A percentile compares a stretch with the other conserved stretches of the same genome.
These are phyloP conservation scores for Proisotoma minuta DNA, from an alignment of 2,888 invertebrate species.

Conservation along the genomic window DNA sequence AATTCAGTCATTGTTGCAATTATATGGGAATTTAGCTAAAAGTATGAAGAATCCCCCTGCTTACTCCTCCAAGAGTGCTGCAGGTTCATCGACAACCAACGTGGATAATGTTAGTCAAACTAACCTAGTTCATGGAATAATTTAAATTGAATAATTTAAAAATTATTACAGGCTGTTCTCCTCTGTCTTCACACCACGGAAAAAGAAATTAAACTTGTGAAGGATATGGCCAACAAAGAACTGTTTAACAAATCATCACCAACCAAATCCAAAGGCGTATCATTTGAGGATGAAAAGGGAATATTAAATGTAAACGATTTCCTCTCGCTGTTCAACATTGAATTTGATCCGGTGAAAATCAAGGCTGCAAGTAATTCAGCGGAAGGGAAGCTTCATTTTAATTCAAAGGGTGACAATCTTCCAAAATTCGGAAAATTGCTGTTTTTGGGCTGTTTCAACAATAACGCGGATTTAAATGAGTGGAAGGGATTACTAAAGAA, in stretches of 20 bases:
- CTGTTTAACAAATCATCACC: constrained; percentile 13
- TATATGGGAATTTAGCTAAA: constrained; percentile 31
- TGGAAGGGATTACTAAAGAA: constrained; percentile 38
- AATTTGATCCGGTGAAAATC: constrained; percentile 39
- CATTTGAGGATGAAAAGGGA: constrained; percentile 59
- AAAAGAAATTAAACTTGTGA: constrained; percentile 51
- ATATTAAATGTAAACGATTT: constrained; percentile 52
- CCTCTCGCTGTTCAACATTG: constrained; percentile 33
- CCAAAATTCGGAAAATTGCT: constrained; percentile 28
- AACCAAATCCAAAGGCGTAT: constrained; percentile 43
- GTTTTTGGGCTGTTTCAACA: constrained; percentile 42
- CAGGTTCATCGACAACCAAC: too few species aligned
- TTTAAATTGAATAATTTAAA: too few species aligned
- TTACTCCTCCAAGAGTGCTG: constrained; percentile 16
- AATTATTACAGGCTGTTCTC: constrained; percentile 45
- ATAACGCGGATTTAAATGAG: constrained; percentile 29
- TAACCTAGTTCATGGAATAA: background rate
- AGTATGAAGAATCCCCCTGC: constrained; percentile 34
- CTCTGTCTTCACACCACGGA: constrained; percentile 50
- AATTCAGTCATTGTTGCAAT: constrained; percentile 35
- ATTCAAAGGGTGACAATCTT: constrained; percentile 31
- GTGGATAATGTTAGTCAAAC: background rate
- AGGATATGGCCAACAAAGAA: constrained; percentile 50
- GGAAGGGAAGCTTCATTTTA: constrained; percentile 23
- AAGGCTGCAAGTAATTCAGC: constrained; percentile 15